Conservation (phyloP, 2,797 vertebrate genomes). For the Cryptoprocta ferox region DNA sequence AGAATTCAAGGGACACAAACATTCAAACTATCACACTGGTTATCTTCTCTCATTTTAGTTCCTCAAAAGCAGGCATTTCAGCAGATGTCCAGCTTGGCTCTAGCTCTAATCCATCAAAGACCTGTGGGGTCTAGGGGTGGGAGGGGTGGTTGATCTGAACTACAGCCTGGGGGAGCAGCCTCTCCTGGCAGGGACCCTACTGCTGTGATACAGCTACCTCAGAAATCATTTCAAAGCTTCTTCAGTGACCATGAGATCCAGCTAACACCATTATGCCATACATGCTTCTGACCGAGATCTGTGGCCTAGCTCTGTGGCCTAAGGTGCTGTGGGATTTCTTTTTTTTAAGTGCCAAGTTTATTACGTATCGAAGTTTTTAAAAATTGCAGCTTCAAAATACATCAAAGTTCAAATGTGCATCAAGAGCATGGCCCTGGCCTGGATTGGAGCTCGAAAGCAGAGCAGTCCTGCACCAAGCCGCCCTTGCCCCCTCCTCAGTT, state of each 20-base stretch:
- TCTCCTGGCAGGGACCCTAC: too few species aligned
- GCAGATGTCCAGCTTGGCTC: neutral
- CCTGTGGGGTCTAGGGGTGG: neutral
- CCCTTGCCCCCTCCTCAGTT: neutral
- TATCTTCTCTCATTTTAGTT: neutral
- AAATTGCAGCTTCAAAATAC: conserved; percentile 39
- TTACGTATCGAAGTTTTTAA: neutral
- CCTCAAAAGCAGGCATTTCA: neutral
- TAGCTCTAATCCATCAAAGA: neutral
- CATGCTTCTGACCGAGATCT: neutral
- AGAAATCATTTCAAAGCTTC: neutral
- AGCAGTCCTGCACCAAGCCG: rapidly evolving
- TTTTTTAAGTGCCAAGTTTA: conserved; percentile 27
- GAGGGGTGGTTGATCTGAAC: neutral
- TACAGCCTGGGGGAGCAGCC: neutral
- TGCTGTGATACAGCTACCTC: neutral
- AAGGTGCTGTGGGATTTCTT: conserved; percentile 38
- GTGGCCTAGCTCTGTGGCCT: neutral
- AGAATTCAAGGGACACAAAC: neutral
- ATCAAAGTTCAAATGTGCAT: neutral
- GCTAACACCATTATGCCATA: neutral
- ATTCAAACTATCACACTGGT: neutral
- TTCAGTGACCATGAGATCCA: neutral
- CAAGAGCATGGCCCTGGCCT: neutral
- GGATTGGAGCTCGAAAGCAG: neutral